phyloP scores from a whole-genome alignment of 2,888 invertebrate genomes.

The Bombylius discolor region DNA sequence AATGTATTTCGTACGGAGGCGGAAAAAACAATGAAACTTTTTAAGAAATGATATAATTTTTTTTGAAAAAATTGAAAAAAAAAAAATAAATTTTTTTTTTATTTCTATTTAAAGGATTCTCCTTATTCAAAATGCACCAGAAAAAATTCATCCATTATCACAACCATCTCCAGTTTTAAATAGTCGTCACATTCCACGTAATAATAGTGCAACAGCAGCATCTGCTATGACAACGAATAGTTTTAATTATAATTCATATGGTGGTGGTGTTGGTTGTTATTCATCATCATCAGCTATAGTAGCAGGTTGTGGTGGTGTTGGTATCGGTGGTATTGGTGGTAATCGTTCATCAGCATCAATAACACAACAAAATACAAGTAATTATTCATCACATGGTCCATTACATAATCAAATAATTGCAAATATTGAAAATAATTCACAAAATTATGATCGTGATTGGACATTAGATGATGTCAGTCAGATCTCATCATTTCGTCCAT shows the following conservation, averaged over 20 bases:
- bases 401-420: conserved; percentile 43
- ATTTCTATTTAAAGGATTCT: conserved; percentile 53
- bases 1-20: no score
- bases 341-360: conserved; percentile 20
- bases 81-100: no score
- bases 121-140: conserved; percentile 83
- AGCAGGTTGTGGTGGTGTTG: conserved; percentile 11
- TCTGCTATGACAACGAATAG: conserved; percentile 9
- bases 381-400: conserved; percentile 14
- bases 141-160: conserved; percentile 52
- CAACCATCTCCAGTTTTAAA: conserved; percentile 48
- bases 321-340: conserved; percentile 11
- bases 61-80: no score
- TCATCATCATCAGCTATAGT: background rate
- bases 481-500: conserved; percentile 36
- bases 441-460: conserved; percentile 36
- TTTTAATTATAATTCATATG: conserved; percentile 13
- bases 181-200: conserved; percentile 17
- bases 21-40: no score
- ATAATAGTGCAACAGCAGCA: conserved; percentile 15
- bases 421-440: conserved; percentile 47
- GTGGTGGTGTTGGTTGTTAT: conserved; percentile 2
- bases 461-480: conserved; percentile 36
- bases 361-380: conserved; percentile 16
- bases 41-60: no score